phyloP scores from a whole-genome alignment of 2,888 invertebrate species.

The Flexamia atlantica region DNA sequence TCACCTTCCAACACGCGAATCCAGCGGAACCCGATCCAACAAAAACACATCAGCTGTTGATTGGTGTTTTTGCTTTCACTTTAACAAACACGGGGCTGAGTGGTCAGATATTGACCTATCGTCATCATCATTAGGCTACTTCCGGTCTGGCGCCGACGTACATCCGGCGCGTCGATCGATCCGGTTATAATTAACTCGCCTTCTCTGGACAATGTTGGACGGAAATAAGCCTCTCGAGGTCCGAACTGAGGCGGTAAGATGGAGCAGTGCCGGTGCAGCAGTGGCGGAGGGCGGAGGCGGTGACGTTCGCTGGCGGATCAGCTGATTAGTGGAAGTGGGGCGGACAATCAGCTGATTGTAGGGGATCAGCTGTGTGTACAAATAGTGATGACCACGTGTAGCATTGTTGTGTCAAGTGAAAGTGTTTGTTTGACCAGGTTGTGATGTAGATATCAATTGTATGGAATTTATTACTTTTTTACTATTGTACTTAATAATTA shows the following conservation, averaged over 20 bases:
- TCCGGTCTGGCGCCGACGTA: constrained; percentile 47
- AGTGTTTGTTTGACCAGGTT: too few relatives aligned
- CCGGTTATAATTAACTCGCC: constrained; percentile 52
- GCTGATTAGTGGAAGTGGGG: constrained; percentile 7
- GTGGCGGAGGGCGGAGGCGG: constrained; percentile 3
- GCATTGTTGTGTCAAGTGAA: too few relatives aligned
- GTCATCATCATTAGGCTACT: constrained; percentile 35
- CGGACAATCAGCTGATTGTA: background rate
- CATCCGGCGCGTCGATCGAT: constrained; percentile 49
- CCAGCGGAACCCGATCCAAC: background rate
- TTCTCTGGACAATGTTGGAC: constrained; percentile 55
- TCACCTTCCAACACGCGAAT: background rate
- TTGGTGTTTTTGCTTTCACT: constrained; percentile 51
- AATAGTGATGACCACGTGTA: too few relatives aligned
- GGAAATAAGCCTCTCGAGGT: constrained; percentile 53
- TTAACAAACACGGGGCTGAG: constrained; percentile 33
- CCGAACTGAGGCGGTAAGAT: background rate
- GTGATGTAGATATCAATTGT: too few relatives aligned
- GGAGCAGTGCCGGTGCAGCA: background rate
- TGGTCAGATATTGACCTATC: constrained; percentile 27
- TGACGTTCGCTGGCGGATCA: background rate
- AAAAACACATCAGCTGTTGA: constrained; percentile 42
- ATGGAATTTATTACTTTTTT: too few relatives aligned
- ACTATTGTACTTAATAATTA: too few relatives aligned
- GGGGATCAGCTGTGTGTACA: background rate